phyloP scores from a whole-genome alignment of 1,140 invertebrate genomes.

The Drosophila pseudoobscura region DNA sequence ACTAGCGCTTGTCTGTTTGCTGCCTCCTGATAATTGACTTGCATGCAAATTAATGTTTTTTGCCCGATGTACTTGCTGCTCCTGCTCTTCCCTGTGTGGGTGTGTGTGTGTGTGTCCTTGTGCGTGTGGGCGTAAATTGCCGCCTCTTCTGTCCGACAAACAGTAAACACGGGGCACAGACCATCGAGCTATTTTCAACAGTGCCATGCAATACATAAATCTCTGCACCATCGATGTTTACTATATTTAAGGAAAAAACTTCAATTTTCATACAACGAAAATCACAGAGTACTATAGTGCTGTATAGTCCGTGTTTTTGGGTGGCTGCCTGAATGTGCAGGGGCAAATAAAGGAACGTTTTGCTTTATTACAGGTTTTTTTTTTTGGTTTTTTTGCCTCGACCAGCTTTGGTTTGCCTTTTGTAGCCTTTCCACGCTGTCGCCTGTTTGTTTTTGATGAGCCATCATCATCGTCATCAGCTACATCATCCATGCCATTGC shows the following conservation, averaged over 20 bases:
- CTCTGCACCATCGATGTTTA: conserved; percentile 49
- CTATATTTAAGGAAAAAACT: conserved; percentile 56
- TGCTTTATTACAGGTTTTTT: conserved; percentile 19
- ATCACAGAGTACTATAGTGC: conserved; percentile 9
- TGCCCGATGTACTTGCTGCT: conserved; percentile 13
- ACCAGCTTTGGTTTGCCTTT: conserved; percentile 22
- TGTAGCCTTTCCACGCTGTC: conserved; percentile 44
- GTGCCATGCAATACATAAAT: conserved; percentile 44
- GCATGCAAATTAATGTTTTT: conserved; percentile 78
- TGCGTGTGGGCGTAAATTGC: conserved; percentile 49
- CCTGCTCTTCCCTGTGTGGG: neutral
- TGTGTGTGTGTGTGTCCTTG: neutral
- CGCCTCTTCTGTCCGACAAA: conserved; percentile 56
- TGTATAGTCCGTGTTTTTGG: conserved; percentile 4
- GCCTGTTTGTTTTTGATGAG: conserved; percentile 54
- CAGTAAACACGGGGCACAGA: conserved; percentile 49
- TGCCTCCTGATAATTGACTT: conserved; percentile 73
- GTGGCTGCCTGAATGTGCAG: conserved; percentile 10
- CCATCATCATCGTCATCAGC: conserved; percentile 27
- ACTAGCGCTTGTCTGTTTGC: conserved; percentile 32
- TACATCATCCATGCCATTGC: conserved; percentile 3
- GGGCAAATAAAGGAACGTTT: conserved; percentile 46
- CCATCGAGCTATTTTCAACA: conserved; percentile 57
- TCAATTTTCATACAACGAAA: conserved; percentile 52
- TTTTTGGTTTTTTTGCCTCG: neutral